phyloP scores from a whole-genome alignment of 1,140 invertebrate genomes.

The Catajapyx aquilonaris region DNA sequence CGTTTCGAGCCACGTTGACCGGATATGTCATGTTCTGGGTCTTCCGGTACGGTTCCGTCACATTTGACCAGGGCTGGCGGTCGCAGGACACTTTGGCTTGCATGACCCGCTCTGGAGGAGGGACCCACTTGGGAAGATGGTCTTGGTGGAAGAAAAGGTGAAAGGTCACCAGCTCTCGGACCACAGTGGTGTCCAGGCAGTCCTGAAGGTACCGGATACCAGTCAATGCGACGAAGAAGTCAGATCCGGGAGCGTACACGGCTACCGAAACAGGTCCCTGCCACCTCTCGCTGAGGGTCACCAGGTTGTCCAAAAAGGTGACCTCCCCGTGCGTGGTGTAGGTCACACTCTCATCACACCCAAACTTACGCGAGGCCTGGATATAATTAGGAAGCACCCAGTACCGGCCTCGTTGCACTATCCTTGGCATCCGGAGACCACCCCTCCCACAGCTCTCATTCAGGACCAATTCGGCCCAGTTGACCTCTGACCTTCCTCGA shows the following conservation, averaged over 20 bases:
- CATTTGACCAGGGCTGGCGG: not conserved
- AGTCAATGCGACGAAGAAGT: slow-evolving; percentile 31
- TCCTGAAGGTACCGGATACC: slow-evolving; percentile 33
- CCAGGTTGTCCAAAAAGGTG: slow-evolving; percentile 20
- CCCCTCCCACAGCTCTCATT: too few species aligned
- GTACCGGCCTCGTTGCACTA: slow-evolving; percentile 16
- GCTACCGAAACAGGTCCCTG: slow-evolving; percentile 37
- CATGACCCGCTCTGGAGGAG: not conserved
- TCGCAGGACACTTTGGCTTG: not conserved
- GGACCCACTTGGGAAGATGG: slow-evolving; percentile 11
- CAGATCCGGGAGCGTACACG: slow-evolving; percentile 40
- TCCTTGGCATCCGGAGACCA: too few species aligned
- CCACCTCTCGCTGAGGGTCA: slow-evolving; percentile 18
- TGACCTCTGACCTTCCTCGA: too few species aligned
- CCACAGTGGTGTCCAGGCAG: slow-evolving; percentile 19
- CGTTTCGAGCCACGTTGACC: slow-evolving; percentile 17
- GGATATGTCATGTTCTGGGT: slow-evolving; percentile 13
- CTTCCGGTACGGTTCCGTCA: slow-evolving; percentile 8
- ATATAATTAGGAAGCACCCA: slow-evolving; percentile 19
- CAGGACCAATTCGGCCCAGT: too few species aligned
- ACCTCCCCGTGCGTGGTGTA: slow-evolving; percentile 21
- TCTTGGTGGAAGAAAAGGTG: slow-evolving; percentile 18
- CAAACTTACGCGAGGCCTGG: slow-evolving; percentile 11
- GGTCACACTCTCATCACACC: slow-evolving; percentile 18
- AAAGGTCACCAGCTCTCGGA: slow-evolving; percentile 15